Percentiles rank a stretch among this genome's conserved stretches.
Conservation (phyloP, 2,113 vertebrate species). For the Emydocephalus ijimae region DNA sequence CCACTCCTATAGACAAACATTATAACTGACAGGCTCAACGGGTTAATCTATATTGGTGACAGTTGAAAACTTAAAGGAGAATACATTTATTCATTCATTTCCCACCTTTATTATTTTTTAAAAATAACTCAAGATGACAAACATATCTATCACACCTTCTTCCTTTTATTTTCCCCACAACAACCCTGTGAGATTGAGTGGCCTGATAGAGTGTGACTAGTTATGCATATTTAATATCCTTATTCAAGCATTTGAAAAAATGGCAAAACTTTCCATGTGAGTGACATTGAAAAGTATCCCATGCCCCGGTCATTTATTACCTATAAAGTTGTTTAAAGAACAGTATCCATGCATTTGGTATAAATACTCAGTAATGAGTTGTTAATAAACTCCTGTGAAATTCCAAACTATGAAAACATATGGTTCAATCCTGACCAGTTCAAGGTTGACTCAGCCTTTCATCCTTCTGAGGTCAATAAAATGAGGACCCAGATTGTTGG, state of each 20-base stretch:
- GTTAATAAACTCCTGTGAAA: background rate
- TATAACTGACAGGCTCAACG: background rate
- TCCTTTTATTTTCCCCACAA: constrained; percentile 41
- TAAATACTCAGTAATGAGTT: background rate
- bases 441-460: too few species aligned
- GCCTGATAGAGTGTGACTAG: constrained; percentile 38
- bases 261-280: background rate
- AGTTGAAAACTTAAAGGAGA: background rate
- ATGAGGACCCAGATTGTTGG: too few species aligned
- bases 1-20: background rate
- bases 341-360: background rate
- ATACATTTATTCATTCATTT: background rate
- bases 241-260: background rate
- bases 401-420: background rate
- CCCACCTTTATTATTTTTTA: too few species aligned
- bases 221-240: background rate
- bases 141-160: constrained; percentile 38
- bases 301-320: background rate
- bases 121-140: too few species aligned
- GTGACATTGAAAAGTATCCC: background rate
- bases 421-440: too few species aligned
- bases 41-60: background rate
- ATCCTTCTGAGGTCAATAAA: too few species aligned
- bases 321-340: background rate
- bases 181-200: background rate